phyloP scores from a whole-genome alignment of 2,797 vertebrate species.

The Darevskia mixta region DNA sequence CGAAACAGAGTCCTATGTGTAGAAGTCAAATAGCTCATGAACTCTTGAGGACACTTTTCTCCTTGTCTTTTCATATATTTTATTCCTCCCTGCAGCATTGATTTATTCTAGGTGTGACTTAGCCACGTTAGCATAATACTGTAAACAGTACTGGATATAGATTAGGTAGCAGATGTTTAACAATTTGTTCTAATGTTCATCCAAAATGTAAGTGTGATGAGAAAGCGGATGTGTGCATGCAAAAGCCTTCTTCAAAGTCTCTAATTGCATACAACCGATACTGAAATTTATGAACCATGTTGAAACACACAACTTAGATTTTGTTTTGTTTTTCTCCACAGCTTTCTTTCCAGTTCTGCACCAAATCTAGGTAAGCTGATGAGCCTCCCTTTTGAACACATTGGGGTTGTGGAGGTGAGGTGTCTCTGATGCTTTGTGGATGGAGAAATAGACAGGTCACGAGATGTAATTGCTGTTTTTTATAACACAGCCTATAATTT shows the following conservation, averaged over 20 bases:
- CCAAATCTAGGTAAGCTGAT: slow-evolving; percentile 78
- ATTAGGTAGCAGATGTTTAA: not conserved
- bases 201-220: not conserved
- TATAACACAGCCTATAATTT: not conserved
- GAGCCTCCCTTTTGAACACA: not conserved
- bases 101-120: not conserved
- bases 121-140: not conserved
- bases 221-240: not conserved
- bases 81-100: not conserved
- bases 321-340: slow-evolving; percentile 52
- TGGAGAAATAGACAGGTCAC: not conserved
- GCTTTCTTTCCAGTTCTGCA: slow-evolving; percentile 72
- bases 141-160: not conserved
- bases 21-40: too few relatives aligned
- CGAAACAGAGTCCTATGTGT: too few relatives aligned
- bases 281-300: not conserved
- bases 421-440: not conserved
- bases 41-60: not conserved
- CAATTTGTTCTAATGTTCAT: not conserved
- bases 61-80: not conserved
- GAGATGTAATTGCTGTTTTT: not conserved
- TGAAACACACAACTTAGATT: slow-evolving; percentile 30
- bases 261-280: not conserved
- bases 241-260: not conserved
- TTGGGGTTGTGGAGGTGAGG: not conserved